Percentiles rank a stretch among this genome's conserved stretches.
phyloP scores from a whole-genome alignment of 2,888 invertebrate genomes.

The Dione juno region DNA sequence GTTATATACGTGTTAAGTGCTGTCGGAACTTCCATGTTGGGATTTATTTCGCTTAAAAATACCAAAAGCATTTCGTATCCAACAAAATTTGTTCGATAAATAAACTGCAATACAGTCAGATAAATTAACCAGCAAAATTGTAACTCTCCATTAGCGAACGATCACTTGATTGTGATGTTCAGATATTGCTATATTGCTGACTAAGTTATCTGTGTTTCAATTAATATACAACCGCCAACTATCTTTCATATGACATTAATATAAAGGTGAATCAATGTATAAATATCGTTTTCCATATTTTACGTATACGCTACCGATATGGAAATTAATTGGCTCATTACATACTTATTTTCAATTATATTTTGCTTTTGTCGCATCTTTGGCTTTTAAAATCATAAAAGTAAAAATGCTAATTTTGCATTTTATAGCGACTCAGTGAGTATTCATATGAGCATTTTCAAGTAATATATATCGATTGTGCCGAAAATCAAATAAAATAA shows the following conservation, averaged over 20 bases:
- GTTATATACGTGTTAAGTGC: conserved; percentile 38
- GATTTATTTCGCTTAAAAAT: conserved; percentile 46
- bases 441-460: no score
- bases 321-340: no score
- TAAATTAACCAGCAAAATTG: conserved; percentile 36
- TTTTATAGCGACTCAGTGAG: no score
- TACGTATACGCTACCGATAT: no score
- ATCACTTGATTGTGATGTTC: conserved; percentile 30
- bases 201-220: background rate
- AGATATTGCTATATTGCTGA: background rate
- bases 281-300: background rate
- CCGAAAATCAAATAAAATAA: no score
- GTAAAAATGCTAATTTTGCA: no score
- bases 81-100: conserved; percentile 41
- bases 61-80: conserved; percentile 40
- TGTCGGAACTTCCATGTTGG: conserved; percentile 40
- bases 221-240: background rate
- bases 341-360: no score
- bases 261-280: background rate
- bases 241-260: background rate
- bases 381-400: no score
- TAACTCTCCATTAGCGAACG: conserved; percentile 26
- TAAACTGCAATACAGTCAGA: conserved; percentile 39
- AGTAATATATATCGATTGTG: no score
- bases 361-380: no score